Evolutionary conservation across 2,797 vertebrate genomes (phyloP).

Genomic region (Gouania willdenowi): DNA sequence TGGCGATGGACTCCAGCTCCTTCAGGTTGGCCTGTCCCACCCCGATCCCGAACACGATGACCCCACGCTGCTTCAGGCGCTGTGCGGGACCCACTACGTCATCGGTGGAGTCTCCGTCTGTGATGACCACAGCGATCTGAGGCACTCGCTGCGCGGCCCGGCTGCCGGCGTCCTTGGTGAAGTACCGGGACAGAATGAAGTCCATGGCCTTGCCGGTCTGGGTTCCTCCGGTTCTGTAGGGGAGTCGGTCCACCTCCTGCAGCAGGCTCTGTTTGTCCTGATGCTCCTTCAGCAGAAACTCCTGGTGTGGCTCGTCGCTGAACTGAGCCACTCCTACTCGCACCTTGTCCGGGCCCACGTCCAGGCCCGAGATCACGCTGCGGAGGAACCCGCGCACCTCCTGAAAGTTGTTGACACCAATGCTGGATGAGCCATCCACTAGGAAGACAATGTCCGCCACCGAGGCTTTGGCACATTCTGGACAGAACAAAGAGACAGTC

Average conservation of each 20-base stretch:
- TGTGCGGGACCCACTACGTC: constrained; percentile 54
- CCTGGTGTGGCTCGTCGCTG: constrained; percentile 53
- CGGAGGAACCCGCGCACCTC: constrained; percentile 74
- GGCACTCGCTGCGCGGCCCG: constrained; percentile 61
- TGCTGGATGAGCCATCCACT: constrained; percentile 78
- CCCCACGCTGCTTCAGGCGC: constrained; percentile 60
- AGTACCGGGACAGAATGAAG: constrained; percentile 65
- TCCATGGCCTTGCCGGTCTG: constrained; percentile 73
- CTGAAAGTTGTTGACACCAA: constrained; percentile 64
- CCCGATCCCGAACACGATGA: constrained; percentile 75
- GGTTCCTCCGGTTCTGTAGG: constrained; percentile 64
- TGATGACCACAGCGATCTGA: constrained; percentile 80
- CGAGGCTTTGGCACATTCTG: constrained; percentile 73
- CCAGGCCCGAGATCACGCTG: constrained; percentile 63
- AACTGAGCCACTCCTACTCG: constrained; percentile 79
- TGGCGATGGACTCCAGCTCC: constrained; percentile 72
- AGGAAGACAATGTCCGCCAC: constrained; percentile 82
- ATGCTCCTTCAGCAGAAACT: constrained; percentile 76
- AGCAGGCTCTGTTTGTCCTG: constrained; percentile 64
- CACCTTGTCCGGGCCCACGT: constrained; percentile 72
- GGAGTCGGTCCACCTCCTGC: constrained; percentile 57
- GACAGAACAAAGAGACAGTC: too few relatives aligned
- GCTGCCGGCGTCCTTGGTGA: constrained; percentile 69
- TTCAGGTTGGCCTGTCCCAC: constrained; percentile 57
- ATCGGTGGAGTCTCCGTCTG: constrained; percentile 74